phyloP scores from a whole-genome alignment of 2,797 vertebrate species.

The Paedocypris micromegethes region DNA sequence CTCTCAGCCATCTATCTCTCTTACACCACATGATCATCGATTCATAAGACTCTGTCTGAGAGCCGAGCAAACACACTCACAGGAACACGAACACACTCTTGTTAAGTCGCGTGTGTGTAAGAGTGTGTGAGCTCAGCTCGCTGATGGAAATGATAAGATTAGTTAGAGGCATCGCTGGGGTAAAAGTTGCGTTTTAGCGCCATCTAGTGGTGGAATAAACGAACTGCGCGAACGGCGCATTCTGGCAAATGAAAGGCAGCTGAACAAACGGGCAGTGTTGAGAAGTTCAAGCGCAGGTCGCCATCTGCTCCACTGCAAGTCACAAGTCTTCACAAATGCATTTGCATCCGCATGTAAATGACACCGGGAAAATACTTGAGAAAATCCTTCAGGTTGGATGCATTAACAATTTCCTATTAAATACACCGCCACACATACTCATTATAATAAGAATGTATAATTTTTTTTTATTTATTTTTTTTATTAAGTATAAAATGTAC shows the following conservation, averaged over 20 bases:
- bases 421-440: too few relatives aligned
- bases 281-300: constrained; percentile 86
- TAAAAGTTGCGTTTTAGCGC: constrained; percentile 68
- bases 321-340: constrained; percentile 50
- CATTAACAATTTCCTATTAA: too few relatives aligned
- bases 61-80: constrained; percentile 74
- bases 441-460: too few relatives aligned
- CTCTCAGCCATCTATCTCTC: constrained; percentile 99
- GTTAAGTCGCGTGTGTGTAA: constrained; percentile 66
- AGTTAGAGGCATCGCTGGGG: not conserved
- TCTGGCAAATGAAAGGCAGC: constrained; percentile 80
- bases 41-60: constrained; percentile 95
- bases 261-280: constrained; percentile 84
- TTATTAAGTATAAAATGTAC: too few relatives aligned
- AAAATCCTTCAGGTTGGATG: too few relatives aligned
- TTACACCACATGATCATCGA: constrained; percentile 99
- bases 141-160: constrained; percentile 44
- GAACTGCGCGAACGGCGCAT: constrained; percentile 44
- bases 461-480: too few relatives aligned
- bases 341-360: too few relatives aligned
- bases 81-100: constrained; percentile 63
- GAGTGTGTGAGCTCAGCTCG: constrained; percentile 24
- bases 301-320: constrained; percentile 83
- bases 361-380: too few relatives aligned
- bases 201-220: constrained; percentile 65